Evolutionary conservation across 2,888 invertebrate genomes (phyloP).

Genomic region (Erebia ligea): DNA sequence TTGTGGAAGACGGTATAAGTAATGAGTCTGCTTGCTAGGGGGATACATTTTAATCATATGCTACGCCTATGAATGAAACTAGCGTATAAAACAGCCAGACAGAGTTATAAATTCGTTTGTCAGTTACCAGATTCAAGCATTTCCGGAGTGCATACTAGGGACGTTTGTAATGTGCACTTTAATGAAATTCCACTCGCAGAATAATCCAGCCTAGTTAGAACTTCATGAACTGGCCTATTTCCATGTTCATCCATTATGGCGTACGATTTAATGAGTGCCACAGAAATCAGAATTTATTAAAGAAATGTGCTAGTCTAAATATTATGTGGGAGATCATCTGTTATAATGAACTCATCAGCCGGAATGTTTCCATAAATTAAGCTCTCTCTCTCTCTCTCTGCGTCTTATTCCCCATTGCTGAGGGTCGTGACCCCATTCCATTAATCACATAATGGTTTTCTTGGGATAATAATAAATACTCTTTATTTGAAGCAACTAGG

Average conservation of each 20-base stretch:
- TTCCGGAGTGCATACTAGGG: constrained; percentile 36
- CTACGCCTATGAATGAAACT: not conserved
- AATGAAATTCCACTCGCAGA: constrained; percentile 41
- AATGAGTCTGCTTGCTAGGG: not conserved
- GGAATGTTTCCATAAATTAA: too few species aligned
- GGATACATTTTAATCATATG: not conserved
- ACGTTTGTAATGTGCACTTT: constrained; percentile 37
- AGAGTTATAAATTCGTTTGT: constrained; percentile 22
- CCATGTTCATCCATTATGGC: constrained; percentile 26
- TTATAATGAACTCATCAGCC: too few species aligned
- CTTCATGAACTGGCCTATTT: constrained; percentile 38
- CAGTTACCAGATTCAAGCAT: constrained; percentile 36
- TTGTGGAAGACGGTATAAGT: too few species aligned
- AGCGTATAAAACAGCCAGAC: constrained; percentile 13
- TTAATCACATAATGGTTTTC: too few species aligned
- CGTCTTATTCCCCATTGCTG: too few species aligned
- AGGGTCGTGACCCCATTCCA: too few species aligned
- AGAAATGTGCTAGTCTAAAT: too few species aligned
- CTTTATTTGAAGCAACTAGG: too few species aligned
- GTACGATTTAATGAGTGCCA: not conserved
- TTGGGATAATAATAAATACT: too few species aligned
- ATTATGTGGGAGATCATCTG: too few species aligned
- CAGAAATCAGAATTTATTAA: not conserved
- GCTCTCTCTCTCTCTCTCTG: too few species aligned
- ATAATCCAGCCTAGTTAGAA: constrained; percentile 41